Conservation (phyloP, 2,113 vertebrate species). For the Oncorhynchus clarkii region DNA sequence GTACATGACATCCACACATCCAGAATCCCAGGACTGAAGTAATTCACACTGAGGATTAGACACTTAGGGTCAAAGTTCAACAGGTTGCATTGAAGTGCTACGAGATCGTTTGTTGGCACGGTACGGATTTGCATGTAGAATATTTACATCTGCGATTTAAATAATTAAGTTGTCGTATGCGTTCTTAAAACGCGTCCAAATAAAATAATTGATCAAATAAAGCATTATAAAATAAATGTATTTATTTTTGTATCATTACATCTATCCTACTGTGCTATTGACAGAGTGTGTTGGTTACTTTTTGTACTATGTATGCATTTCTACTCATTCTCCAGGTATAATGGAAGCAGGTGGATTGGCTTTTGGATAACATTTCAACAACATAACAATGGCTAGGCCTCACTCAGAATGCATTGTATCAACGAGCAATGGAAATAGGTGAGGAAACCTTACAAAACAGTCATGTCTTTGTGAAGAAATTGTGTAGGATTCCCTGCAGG, state of each 20-base stretch:
- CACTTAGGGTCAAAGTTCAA: constrained; percentile 49
- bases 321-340: not conserved
- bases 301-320: not conserved
- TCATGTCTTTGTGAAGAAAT: too few species aligned
- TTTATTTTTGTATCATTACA: constrained; percentile 17
- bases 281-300: not conserved
- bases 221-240: constrained; percentile 48
- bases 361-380: not conserved
- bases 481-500: too few species aligned
- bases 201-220: constrained; percentile 18
- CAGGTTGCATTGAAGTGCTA: constrained; percentile 68
- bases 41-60: constrained; percentile 18
- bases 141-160: constrained; percentile 59
- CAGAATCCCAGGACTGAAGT: constrained; percentile 17
- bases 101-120: constrained; percentile 67
- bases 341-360: constrained; percentile 8
- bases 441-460: not conserved
- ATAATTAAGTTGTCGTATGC: constrained; percentile 51
- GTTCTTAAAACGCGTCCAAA: constrained; percentile 31
- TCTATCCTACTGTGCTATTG: not conserved
- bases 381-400: not conserved
- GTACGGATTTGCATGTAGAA: constrained; percentile 58
- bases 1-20: constrained; percentile 18
- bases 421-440: not conserved
- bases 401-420: not conserved